These are phyloP conservation scores for Drosophila parabipectinata DNA, from an alignment of 1,140 invertebrate species.

Conservation along the genomic window DNA sequence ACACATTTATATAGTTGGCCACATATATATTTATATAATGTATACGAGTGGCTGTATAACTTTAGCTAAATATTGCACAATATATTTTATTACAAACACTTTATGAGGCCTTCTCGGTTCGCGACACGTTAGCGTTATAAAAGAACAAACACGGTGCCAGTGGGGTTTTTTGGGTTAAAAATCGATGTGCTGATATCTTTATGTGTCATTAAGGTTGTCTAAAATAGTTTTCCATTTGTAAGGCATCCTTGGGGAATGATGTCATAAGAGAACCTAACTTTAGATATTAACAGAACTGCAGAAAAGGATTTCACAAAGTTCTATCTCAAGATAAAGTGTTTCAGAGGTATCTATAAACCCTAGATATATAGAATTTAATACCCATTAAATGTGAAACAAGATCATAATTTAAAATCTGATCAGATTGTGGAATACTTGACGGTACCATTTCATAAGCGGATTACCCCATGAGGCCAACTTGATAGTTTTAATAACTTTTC, in stretches of 20 bases:
- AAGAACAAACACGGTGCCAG: slow-evolving; percentile 37
- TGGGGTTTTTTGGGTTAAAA: slow-evolving; percentile 6
- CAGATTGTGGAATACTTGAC: neutral
- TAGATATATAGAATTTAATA: neutral
- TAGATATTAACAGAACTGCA: neutral
- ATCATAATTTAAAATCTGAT: slow-evolving; percentile 1
- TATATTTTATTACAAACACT: slow-evolving; percentile 67
- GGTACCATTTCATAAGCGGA: slow-evolving; percentile 20
- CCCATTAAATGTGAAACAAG: neutral
- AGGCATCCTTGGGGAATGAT: neutral
- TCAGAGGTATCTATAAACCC: too few species aligned
- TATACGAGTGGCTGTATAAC: slow-evolving; percentile 47
- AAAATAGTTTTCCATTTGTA: neutral
- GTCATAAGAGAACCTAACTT: neutral
- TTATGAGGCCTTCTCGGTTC: slow-evolving; percentile 34
- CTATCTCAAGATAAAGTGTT: too few species aligned
- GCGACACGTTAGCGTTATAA: slow-evolving; percentile 37
- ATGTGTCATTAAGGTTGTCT: slow-evolving; percentile 5
- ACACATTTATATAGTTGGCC: slow-evolving; percentile 32
- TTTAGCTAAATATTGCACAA: slow-evolving; percentile 49
- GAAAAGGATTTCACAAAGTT: too few species aligned
- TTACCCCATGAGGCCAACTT: slow-evolving; percentile 14
- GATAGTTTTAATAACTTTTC: slow-evolving; percentile 19
- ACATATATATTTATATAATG: slow-evolving; percentile 39
- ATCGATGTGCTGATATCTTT: slow-evolving; percentile 27